phyloP scores from a whole-genome alignment of 2,113 vertebrate genomes.

The Cephalopterus ornatus region DNA sequence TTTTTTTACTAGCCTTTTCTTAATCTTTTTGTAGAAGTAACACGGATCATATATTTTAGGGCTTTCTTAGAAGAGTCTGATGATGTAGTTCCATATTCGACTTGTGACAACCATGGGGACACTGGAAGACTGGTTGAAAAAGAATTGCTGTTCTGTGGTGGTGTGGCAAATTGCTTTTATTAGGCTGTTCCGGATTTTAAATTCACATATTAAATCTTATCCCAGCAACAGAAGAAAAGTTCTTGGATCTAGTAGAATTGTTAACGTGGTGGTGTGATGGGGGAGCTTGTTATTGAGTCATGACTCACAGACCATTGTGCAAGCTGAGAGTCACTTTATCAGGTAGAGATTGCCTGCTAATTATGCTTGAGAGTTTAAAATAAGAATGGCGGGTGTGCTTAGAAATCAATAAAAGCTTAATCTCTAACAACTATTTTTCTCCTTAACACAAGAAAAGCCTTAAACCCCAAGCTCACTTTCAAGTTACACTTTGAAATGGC shows the following conservation, averaged over 20 bases:
- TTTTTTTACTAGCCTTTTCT: background rate
- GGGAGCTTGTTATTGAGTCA: background rate
- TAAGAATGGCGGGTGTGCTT: background rate
- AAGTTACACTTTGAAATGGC: background rate
- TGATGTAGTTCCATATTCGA: background rate
- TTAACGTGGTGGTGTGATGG: background rate
- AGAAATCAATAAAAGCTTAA: background rate
- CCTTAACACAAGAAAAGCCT: background rate
- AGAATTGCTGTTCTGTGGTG: background rate
- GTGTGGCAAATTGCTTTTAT: background rate
- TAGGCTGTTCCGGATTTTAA: background rate
- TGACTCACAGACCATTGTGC: background rate
- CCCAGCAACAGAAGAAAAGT: background rate
- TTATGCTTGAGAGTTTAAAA: background rate
- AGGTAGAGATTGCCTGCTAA: background rate
- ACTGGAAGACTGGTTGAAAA: background rate
- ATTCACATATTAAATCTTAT: background rate
- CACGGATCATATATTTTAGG: background rate
- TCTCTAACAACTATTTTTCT: background rate
- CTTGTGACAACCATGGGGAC: background rate
- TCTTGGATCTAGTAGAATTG: background rate
- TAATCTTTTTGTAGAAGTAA: background rate
- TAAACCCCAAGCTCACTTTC: background rate
- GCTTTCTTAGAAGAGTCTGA: background rate
- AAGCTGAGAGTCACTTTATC: background rate